Evolutionary conservation across 2,797 vertebrate species (phyloP).

Genomic region (Cryptoblepharus egeriae): DNA sequence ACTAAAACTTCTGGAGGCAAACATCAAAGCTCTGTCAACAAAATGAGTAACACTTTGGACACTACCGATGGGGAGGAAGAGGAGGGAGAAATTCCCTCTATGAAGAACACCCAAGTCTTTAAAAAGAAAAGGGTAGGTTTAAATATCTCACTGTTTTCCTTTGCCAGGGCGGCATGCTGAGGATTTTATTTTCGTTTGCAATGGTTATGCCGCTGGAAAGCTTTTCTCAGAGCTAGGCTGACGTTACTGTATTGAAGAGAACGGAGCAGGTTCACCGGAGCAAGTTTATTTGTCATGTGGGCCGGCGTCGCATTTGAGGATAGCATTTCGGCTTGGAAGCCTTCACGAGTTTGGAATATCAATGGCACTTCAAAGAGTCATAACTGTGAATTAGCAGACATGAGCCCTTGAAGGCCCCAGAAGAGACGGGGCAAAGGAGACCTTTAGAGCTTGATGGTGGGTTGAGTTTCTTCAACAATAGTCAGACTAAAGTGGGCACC

Average conservation of each 20-base stretch:
- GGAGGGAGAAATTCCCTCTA: conserved; percentile 73
- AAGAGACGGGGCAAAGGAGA: conserved; percentile 29
- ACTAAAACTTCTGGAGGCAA: conserved; percentile 78
- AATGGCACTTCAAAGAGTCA: conserved; percentile 78
- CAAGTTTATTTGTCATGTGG: conserved; percentile 84
- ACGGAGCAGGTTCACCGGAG: conserved; percentile 67
- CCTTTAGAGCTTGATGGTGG: conserved; percentile 54
- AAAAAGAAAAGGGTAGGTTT: conserved; percentile 85
- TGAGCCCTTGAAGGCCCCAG: conserved; percentile 58
- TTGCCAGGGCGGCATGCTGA: conserved; percentile 80
- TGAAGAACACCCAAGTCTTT: conserved; percentile 86
- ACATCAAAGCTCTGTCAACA: conserved; percentile 89
- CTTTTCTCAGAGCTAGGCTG: conserved; percentile 79
- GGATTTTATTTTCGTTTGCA: conserved; percentile 92
- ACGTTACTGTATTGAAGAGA: conserved; percentile 71
- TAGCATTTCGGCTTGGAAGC: conserved; percentile 70
- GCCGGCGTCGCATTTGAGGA: conserved; percentile 68
- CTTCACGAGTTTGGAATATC: conserved; percentile 74
- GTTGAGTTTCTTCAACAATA: conserved; percentile 43
- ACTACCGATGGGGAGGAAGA: conserved; percentile 59
- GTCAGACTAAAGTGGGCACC: conserved; percentile 27
- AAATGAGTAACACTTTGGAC: conserved; percentile 86
- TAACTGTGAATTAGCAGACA: conserved; percentile 67
- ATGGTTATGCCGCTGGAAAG: conserved; percentile 76
- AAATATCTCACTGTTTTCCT: conserved; percentile 86